Evolutionary conservation across 2,797 vertebrate species (phyloP).

Genomic region (Taenioides sp.): DNA sequence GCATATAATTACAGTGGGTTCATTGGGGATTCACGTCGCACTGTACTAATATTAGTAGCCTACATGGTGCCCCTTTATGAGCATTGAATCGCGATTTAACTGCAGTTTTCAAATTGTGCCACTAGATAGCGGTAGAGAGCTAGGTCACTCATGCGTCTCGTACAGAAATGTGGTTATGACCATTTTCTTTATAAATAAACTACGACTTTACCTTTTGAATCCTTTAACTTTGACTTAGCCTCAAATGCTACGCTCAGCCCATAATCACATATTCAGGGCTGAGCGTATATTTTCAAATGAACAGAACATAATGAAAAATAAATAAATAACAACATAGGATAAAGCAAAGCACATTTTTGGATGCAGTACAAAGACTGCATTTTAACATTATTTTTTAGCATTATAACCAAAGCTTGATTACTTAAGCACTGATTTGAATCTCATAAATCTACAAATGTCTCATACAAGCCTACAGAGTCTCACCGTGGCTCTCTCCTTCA

Average conservation of each 20-base stretch:
- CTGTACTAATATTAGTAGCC: too few relatives aligned
- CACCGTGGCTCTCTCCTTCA: constrained; percentile 28
- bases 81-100: not conserved
- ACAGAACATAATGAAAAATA: not conserved
- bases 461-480: constrained; percentile 15
- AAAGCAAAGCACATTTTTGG: not conserved
- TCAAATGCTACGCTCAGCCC: not conserved
- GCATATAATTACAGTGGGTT: not conserved
- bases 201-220: not conserved
- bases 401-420: not conserved
- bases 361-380: not conserved
- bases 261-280: not conserved
- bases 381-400: constrained; percentile 10
- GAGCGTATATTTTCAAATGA: not conserved
- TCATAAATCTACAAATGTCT: constrained; percentile 14
- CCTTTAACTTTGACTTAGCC: not conserved
- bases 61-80: not conserved
- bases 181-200: not conserved
- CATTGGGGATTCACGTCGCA: too few relatives aligned
- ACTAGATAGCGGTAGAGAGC: constrained; percentile 55
- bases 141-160: not conserved
- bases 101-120: constrained; percentile 20
- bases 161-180: not conserved
- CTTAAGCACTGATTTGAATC: not conserved
- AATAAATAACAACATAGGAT: not conserved